Evolutionary conservation across 2,113 vertebrate genomes (phyloP).

Genomic region (Recurvirostra avosetta): DNA sequence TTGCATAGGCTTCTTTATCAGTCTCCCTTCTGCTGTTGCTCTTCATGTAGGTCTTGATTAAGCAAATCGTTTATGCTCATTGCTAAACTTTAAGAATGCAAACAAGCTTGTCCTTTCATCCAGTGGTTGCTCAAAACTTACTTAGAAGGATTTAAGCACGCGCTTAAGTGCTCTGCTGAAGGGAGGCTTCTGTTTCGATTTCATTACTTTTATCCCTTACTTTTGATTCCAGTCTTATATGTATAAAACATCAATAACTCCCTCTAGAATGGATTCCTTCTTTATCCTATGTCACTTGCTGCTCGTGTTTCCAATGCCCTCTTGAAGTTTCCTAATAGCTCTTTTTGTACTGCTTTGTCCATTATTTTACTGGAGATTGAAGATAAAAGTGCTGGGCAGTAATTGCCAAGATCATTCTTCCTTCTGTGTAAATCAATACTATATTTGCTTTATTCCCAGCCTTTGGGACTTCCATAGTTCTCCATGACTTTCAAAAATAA

Average conservation of each 20-base stretch:
- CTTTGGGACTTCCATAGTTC: conserved; percentile 47
- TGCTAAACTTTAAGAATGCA: not conserved
- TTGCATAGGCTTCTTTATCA: not conserved
- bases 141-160: not conserved
- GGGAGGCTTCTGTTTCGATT: not conserved
- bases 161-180: not conserved
- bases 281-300: conserved; percentile 34
- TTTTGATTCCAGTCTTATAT: conserved; percentile 32
- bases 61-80: not conserved
- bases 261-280: conserved; percentile 4
- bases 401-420: conserved; percentile 56
- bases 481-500: conserved; percentile 62
- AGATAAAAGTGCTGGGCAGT: conserved; percentile 52
- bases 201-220: conserved; percentile 26
- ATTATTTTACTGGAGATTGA: conserved; percentile 58
- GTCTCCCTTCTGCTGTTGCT: not conserved
- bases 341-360: conserved; percentile 31
- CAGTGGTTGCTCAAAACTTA: not conserved
- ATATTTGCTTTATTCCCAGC: conserved; percentile 56
- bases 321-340: conserved; percentile 42
- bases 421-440: conserved; percentile 60
- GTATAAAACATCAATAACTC: conserved; percentile 30
- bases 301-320: conserved; percentile 14
- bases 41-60: not conserved
- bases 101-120: not conserved